Base-by-base conservation (phyloP, 35 echinoderm and acorn worm species). In the Chiridota heheva region DNA sequence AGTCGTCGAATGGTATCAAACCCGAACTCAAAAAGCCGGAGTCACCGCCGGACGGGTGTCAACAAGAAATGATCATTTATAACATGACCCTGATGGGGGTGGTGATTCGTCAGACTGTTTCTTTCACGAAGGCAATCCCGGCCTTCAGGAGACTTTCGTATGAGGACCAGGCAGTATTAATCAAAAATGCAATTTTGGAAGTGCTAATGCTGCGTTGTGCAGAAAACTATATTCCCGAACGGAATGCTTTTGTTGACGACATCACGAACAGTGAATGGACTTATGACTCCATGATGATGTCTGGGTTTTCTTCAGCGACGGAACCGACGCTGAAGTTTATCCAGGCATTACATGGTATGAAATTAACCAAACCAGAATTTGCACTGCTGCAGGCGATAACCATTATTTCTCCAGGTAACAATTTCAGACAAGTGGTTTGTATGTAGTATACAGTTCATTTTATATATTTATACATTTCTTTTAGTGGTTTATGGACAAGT, bases 181-280 rank as follows among this genome's bases (percentile, higher is more conserved):
- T 98, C 72, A 98, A 98, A 83, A 83, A 91, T 62, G 88, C 95
- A 42, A 98, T 98, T 59, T 69, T 98, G 66, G 95, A 98, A 69
- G 83, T 98, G 40, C 73, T 98, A 69, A 92, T 98, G 81, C 49
- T 98, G 40, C 67, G 95, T 56, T 91, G 89, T 67, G 95, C 95
- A 3, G 95, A 98, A 82, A 92, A 87, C 76, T 98, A 90, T 58
- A 74, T 78, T 53, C 85, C 95, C 0, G 95, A 98, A 77, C 70
- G 76, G 57, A 98, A 98, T 42, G 56, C 85, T 28, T 76, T 98
- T 48, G 69, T 98, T 55, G 95, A 92, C 47, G 95, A 98, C 74
- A 91, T 98, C 81, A 98, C 95, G 34, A 89, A 89, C 17, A 98
- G 88, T 24, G 95, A 98, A 55, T 98, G 95, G 95, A 85, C 55